phyloP scores from a whole-genome alignment of 2,113 vertebrate species.

The Triplophysa dalaica region DNA sequence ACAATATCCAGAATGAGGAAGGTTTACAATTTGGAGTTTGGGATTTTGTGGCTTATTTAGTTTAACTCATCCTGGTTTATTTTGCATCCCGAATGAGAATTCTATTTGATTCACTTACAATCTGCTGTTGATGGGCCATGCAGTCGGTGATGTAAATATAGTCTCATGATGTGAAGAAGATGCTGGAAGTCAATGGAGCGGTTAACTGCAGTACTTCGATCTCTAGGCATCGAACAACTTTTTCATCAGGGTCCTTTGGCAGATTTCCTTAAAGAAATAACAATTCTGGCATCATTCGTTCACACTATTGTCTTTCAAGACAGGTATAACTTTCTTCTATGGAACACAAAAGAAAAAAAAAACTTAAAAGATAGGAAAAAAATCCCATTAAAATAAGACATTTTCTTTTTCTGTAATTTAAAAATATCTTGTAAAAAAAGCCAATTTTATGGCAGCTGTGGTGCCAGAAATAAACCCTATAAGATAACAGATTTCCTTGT shows the following conservation, averaged over 20 bases:
- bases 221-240: not conserved
- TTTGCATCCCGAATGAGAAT: slow-evolving; percentile 24
- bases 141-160: slow-evolving; percentile 3
- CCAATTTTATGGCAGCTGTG: no score
- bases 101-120: slow-evolving; percentile 31
- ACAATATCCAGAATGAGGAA: not conserved
- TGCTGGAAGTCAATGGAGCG: slow-evolving; percentile 32
- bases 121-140: slow-evolving; percentile 28
- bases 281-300: not conserved
- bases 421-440: no score
- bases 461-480: no score
- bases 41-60: slow-evolving; percentile 34
- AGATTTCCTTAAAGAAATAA: not conserved
- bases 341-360: no score
- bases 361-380: no score
- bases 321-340: no score
- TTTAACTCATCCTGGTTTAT: slow-evolving; percentile 35
- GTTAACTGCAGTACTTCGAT: slow-evolving; percentile 17
- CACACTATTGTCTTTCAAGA: not conserved
- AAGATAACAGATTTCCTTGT: no score
- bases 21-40: slow-evolving; percentile 20
- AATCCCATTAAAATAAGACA: no score
- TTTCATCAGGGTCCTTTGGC: slow-evolving; percentile 1
- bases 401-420: no score
- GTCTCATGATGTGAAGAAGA: not conserved